Percentiles rank a stretch among this genome's conserved stretches.
Evolutionary conservation across 2,888 invertebrate genomes (phyloP).

Genomic region (Synanthedon formicaeformis): DNA sequence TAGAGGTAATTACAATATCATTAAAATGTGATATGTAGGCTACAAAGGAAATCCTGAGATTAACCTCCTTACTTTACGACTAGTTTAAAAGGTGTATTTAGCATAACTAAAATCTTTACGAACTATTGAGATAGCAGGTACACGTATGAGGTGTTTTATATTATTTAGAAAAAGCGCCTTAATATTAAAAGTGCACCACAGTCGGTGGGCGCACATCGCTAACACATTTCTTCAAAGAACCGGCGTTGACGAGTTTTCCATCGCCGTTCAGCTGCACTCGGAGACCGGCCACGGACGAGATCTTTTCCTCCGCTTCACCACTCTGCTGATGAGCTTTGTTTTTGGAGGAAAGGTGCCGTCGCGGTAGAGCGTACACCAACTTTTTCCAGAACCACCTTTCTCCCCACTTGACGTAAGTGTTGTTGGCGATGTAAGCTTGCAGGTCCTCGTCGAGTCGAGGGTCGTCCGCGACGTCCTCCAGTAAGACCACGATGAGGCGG

Average conservation of each 20-base stretch:
- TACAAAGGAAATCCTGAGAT: no score
- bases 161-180: no score
- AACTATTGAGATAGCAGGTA: not conserved
- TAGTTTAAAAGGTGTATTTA: not conserved
- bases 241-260: not conserved
- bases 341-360: not conserved
- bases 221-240: not conserved
- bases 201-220: not conserved
- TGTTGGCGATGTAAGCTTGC: constrained; percentile 75
- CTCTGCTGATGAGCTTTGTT: not conserved
- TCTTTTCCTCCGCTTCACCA: not conserved
- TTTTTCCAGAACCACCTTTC: constrained; percentile 88
- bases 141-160: not conserved
- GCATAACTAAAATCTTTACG: not conserved
- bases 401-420: constrained; percentile 86
- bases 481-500: constrained; percentile 79
- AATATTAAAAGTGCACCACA: not conserved
- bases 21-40: no score
- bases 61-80: no score
- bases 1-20: no score
- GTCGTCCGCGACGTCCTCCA: constrained; percentile 73
- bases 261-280: not conserved
- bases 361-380: constrained; percentile 78
- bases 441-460: constrained; percentile 73
- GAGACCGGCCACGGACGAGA: not conserved